phyloP scores from a whole-genome alignment of 1,140 invertebrate genomes.

The Neodiprion virginianus region DNA sequence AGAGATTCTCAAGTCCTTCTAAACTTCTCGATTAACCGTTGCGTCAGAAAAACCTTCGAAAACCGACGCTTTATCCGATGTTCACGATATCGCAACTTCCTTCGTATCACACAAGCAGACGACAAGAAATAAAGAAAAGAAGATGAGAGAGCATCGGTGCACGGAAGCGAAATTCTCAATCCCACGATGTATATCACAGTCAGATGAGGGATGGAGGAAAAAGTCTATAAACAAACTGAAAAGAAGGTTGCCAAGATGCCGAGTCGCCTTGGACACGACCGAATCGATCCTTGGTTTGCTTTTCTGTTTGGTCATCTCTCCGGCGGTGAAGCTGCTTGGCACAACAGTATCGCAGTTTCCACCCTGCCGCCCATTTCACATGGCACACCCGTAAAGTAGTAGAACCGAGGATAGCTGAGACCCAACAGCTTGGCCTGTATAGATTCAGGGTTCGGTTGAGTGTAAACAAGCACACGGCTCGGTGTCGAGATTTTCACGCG shows the following conservation, averaged over 20 bases:
- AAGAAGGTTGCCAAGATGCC: not conserved
- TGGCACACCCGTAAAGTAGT: too few relatives aligned
- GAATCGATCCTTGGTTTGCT: not conserved
- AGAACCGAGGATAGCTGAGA: not conserved
- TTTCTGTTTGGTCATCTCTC: not conserved
- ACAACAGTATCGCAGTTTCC: slow-evolving; percentile 4
- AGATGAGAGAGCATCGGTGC: too few relatives aligned
- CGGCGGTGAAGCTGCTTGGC: not conserved
- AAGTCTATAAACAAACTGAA: too few relatives aligned
- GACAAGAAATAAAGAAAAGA: not conserved
- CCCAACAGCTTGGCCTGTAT: not conserved
- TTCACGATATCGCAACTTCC: too few relatives aligned
- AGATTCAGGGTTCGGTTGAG: not conserved
- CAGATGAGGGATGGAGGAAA: not conserved
- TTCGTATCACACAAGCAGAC: too few relatives aligned
- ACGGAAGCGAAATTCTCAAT: too few relatives aligned
- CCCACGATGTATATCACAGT: not conserved
- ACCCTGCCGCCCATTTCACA: not conserved
- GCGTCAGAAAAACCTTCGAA: too few relatives aligned
- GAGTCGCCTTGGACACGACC: not conserved
- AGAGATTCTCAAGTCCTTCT: too few relatives aligned
- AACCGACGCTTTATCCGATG: too few relatives aligned
- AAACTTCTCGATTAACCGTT: too few relatives aligned
- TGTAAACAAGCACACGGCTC: not conserved
- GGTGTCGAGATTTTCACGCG: too few relatives aligned